Evolutionary conservation across 1,140 invertebrate species (phyloP), one percentile per base, ranked within the genome.

Genomic region (Platorchestia sp.): DNA sequence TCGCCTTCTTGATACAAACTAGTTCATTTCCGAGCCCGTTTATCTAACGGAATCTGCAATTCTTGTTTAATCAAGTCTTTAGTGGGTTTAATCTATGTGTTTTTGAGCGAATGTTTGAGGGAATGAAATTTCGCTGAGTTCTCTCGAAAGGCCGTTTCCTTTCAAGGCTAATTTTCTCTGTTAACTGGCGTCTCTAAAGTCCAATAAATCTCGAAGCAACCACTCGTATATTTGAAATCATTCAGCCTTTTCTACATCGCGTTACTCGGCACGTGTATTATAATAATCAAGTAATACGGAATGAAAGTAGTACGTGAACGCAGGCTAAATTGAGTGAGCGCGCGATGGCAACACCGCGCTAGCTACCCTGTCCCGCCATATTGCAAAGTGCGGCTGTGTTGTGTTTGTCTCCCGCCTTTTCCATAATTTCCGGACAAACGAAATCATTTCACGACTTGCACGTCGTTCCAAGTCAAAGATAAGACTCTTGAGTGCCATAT

Each of bases 51-150:
- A 47, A 93, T n/a, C n/a, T 41, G 5, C 43, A 47, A 22, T 93
- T 45, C 43, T 93, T 93, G 91, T 93, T 93, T 93, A 93, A 93
- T 93, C 91, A 93, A 47, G 91, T 93, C 91, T 44, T 93, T 45
- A 93, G 7, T 45, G 45, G 40, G 91, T 45, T 93, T 44, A 93
- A 93, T 36, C 91, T 44, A 44, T 93, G 91, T 45, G 91, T 93
- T 93, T 47, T 93, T 91, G 44, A 44, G 43, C 45, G 43, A 45
- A 45, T 93, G 10, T 93, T 93, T 47, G 44, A 45, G 45, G 27
- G 91, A 47, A 44, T 93, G 91, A 93, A n/a, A 16, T 93, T 93
- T 45, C 41, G 43, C 91, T 36, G 91, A n/a, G 45, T 45, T 45
- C 45, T 93, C 14, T 89, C 36, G 36, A 41, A 42, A 5, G 41